Evolutionary conservation across 2,797 vertebrate species (phyloP), one percentile per base, ranked within the genome.

Genomic region (Adelosebastes latens): DNA sequence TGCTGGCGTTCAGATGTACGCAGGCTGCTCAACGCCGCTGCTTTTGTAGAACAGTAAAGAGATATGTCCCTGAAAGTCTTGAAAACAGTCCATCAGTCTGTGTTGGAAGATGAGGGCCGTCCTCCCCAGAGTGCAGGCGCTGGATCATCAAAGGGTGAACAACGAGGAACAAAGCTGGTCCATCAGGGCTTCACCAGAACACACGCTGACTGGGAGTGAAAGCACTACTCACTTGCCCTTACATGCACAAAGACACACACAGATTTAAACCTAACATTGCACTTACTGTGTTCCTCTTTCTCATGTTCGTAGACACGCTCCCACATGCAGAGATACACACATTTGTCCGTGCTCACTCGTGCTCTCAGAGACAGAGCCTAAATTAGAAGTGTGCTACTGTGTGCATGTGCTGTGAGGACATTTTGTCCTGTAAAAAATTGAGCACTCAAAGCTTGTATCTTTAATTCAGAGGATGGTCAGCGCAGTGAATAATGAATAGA

Each of bases 401-500:
- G 55, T 22, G 73, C 72, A 16, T 46, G 42, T 18, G 42, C 64
- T 84, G 88, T 71, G 72, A 86, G 83, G 75, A 89, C 81, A 73
- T 85, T 90, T 89, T 87, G 80, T 83, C 75, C 25, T 73, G 62
- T 86, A 69, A 86, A 87, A 87, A 72, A 87, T 22, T 72, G 77
- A 92, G 68, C 29, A 64, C 83, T 68, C 55, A 74, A 81, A 78
- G 49, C 79, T 61, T 86, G 81, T 88, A 90, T 88, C 69, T 90
- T 93, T 91, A 87, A 92, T 92, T 88, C 65, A 88, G 72, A 83
- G 46, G 82, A 69, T 39, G 83, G 87, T 86, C 88, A 89, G 76
- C 67, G 68, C 60, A n/a, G 64, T 92, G 86, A 93, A 93, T 92
- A 83, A 93, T 92, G 77, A 88, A 92, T 65, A 68, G 56, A 52